Evolutionary conservation across 2,797 vertebrate species (phyloP).

Genomic region (Zalophus californianus): DNA sequence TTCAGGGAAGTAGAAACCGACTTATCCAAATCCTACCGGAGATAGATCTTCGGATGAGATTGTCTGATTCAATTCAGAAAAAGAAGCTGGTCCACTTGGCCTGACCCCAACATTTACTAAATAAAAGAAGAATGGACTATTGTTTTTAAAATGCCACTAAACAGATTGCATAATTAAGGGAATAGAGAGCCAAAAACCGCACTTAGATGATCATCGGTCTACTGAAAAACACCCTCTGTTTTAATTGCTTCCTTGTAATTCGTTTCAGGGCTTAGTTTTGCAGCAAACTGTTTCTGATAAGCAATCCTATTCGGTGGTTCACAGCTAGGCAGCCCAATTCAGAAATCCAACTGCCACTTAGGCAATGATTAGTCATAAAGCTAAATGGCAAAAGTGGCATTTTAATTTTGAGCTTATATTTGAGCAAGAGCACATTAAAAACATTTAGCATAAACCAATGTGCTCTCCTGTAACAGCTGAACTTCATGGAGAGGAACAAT

Average conservation of each 20-base stretch:
- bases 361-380: conserved; percentile 84
- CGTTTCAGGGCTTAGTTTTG: conserved; percentile 79
- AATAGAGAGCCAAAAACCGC: conserved; percentile 63
- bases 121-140: neutral
- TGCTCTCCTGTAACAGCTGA: conserved; percentile 48
- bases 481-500: conserved; percentile 64
- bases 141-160: conserved; percentile 65
- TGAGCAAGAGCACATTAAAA: conserved; percentile 70
- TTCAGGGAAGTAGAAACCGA: conserved; percentile 40
- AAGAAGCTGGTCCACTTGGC: conserved; percentile 61
- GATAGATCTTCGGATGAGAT: conserved; percentile 7
- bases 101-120: neutral
- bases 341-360: conserved; percentile 81
- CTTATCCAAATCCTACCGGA: conserved; percentile 54
- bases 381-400: conserved; percentile 83
- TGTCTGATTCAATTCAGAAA: conserved; percentile 62
- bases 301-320: conserved; percentile 54
- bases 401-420: conserved; percentile 83
- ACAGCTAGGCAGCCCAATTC: conserved; percentile 54
- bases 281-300: conserved; percentile 64
- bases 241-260: conserved; percentile 81
- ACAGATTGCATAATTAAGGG: conserved; percentile 57
- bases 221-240: conserved; percentile 76
- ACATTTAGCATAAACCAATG: conserved; percentile 42
- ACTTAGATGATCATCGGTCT: conserved; percentile 69